phyloP scores from a whole-genome alignment of 2,888 invertebrate genomes.

The Dasypolia templi region DNA sequence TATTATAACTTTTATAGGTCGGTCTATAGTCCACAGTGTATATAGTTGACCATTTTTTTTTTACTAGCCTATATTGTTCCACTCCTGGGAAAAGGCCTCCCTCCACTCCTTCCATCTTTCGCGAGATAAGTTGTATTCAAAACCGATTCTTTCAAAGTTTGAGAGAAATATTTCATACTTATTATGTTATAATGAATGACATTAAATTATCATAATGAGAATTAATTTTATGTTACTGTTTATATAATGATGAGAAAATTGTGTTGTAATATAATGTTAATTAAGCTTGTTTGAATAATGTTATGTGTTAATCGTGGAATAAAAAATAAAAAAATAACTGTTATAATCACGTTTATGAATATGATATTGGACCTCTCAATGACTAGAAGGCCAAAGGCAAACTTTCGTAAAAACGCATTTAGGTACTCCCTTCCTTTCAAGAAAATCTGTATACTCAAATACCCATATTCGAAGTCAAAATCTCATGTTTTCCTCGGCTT shows the following conservation, averaged over 20 bases:
- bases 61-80: too few relatives aligned
- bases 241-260: slow-evolving; percentile 40
- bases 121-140: slow-evolving; percentile 38
- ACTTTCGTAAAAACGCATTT: background rate
- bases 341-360: background rate
- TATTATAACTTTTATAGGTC: slow-evolving; percentile 30
- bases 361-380: background rate
- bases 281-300: slow-evolving; percentile 32
- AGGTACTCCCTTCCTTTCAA: background rate
- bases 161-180: slow-evolving; percentile 34
- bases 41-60: background rate
- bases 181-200: slow-evolving; percentile 32
- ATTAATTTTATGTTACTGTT: slow-evolving; percentile 38
- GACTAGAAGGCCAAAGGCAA: background rate
- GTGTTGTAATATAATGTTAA: slow-evolving; percentile 13
- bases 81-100: too few relatives aligned
- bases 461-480: too few relatives aligned
- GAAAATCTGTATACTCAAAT: background rate
- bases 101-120: too few relatives aligned
- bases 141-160: slow-evolving; percentile 20
- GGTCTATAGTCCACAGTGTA: slow-evolving; percentile 4
- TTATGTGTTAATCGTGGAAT: slow-evolving; percentile 9
- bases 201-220: slow-evolving; percentile 35
- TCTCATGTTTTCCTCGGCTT: too few relatives aligned
- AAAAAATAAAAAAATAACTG: too few relatives aligned